A percentile compares a stretch with the other conserved stretches of the same genome.
Conservation (phyloP, 2,113 vertebrate species). For the Xyrauchen texanus region DNA sequence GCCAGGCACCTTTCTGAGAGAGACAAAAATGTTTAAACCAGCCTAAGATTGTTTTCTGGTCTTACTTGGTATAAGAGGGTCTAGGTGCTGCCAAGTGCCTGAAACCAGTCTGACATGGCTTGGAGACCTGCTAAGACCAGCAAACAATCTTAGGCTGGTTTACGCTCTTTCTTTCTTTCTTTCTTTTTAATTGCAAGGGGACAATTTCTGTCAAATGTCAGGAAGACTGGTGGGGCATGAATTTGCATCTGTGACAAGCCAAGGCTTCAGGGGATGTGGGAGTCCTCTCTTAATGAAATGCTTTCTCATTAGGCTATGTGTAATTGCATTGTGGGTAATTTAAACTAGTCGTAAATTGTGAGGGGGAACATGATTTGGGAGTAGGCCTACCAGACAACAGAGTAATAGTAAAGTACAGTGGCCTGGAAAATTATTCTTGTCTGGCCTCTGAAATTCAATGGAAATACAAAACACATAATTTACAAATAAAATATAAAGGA, state of each 20-base stretch:
- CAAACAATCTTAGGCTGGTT: too few species aligned
- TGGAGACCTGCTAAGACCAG: too few species aligned
- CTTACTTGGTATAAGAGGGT: too few species aligned
- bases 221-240: background rate
- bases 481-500: too few species aligned
- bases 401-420: background rate
- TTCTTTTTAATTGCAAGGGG: too few species aligned
- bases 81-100: too few species aligned
- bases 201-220: background rate
- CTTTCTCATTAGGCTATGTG: constrained; percentile 48
- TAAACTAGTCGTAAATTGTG: constrained; percentile 46
- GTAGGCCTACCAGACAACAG: background rate
- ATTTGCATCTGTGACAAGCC: constrained; percentile 45
- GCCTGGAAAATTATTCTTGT: background rate
- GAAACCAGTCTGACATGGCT: too few species aligned
- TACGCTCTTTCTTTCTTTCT: too few species aligned
- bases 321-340: constrained; percentile 52
- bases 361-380: constrained; percentile 28
- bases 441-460: background rate
- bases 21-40: too few species aligned
- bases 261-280: constrained; percentile 24
- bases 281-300: constrained; percentile 49
- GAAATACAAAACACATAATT: too few species aligned
- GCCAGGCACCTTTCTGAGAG: too few species aligned
- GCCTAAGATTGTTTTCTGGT: too few species aligned